These are phyloP conservation scores for Trididemnum nubilum DNA, from an alignment of 23 tunicate species.

Conservation along the genomic window DNA sequence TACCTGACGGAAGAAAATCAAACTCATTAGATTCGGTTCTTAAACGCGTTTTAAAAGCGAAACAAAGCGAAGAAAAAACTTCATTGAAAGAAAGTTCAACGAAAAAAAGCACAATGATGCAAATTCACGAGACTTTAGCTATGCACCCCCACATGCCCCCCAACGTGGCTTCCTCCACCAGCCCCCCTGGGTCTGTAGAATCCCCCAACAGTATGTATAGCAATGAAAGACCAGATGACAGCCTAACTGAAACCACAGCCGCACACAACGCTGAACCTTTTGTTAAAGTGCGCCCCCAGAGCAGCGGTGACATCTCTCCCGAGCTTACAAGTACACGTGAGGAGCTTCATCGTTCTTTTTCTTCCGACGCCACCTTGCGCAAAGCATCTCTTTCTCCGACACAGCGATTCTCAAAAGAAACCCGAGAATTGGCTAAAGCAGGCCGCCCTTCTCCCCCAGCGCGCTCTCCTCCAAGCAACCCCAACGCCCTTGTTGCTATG, in stretches of 20 bases:
- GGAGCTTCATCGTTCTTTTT: slow-evolving; percentile 9
- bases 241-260: slow-evolving; percentile 5
- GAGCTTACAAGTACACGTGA: background rate
- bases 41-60: slow-evolving; percentile 69
- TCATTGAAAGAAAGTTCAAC: background rate
- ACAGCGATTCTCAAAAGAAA: slow-evolving; percentile 1
- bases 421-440: background rate
- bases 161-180: slow-evolving; percentile 15
- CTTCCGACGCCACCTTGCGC: slow-evolving; percentile 31
- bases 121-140: slow-evolving; percentile 62
- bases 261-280: slow-evolving; percentile 51
- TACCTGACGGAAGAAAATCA: slow-evolving; percentile 24
- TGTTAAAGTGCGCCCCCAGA: slow-evolving; percentile 43
- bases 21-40: slow-evolving; percentile 68
- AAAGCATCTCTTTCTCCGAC: background rate
- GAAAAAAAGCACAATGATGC: slow-evolving; percentile 40
- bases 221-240: slow-evolving; percentile 49
- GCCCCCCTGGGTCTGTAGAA: slow-evolving; percentile 53
- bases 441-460: background rate
- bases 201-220: slow-evolving; percentile 56
- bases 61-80: slow-evolving; percentile 28
- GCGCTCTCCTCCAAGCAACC: background rate
- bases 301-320: slow-evolving; percentile 11
- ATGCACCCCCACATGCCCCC: slow-evolving; percentile 55
- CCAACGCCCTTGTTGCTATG: slow-evolving; percentile 47